Evolutionary conservation across 92 coral and sea anemone genomes (phyloP).

Genomic region (Epizoanthus ramosus): DNA sequence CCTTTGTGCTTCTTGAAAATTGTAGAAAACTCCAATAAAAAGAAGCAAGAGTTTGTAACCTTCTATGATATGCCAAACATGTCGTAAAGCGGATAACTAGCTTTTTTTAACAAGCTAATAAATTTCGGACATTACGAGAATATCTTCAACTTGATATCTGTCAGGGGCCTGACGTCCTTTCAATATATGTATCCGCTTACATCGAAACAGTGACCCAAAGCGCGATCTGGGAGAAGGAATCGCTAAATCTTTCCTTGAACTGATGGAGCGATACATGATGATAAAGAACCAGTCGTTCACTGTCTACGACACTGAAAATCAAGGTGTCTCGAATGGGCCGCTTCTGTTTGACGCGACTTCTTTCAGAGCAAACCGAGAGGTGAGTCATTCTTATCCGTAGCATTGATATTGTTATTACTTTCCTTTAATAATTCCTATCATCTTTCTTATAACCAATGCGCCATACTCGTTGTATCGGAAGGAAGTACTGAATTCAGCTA

Average conservation of each 20-base stretch:
- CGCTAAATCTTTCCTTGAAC: constrained; percentile 74
- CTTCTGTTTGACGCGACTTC: constrained; percentile 81
- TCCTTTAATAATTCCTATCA: too few relatives aligned
- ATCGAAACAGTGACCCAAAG: constrained; percentile 64
- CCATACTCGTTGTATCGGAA: too few relatives aligned
- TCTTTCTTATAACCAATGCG: too few relatives aligned
- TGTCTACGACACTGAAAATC: not conserved
- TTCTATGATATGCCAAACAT: too few relatives aligned
- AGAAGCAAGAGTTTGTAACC: too few relatives aligned
- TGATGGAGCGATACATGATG: constrained; percentile 84
- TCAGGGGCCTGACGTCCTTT: not conserved
- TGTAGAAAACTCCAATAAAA: too few relatives aligned
- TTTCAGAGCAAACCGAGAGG: constrained; percentile 96
- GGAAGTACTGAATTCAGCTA: too few relatives aligned
- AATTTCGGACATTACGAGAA: constrained; percentile 10
- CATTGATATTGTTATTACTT: too few relatives aligned
- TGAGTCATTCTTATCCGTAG: not conserved
- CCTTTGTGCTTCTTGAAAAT: too few relatives aligned
- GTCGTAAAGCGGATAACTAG: too few relatives aligned
- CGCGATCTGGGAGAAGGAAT: constrained; percentile 75
- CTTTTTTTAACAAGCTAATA: not conserved
- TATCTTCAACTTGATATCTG: not conserved
- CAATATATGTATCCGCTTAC: constrained; percentile 9
- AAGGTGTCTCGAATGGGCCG: constrained; percentile 38
- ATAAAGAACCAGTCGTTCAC: constrained; percentile 61